Conservation (phyloP, 2,797 vertebrate species). For the Cuniculus paca region DNA sequence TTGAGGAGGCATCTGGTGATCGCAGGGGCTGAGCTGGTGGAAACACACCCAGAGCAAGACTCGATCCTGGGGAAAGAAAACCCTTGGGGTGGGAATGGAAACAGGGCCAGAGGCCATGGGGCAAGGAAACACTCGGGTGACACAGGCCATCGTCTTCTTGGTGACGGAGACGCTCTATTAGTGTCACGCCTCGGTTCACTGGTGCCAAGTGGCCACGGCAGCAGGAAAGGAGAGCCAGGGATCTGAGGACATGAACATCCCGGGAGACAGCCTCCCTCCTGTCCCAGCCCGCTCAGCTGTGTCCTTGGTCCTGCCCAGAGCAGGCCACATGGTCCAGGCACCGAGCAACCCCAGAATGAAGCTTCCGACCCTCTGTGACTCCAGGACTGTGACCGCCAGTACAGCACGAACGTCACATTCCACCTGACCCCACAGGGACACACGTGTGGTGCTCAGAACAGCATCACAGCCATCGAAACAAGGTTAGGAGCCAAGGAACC, state of each 20-base stretch:
- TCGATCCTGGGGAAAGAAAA: not conserved
- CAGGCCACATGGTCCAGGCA: not conserved
- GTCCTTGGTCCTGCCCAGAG: not conserved
- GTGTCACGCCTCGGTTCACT: not conserved
- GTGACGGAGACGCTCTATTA: not conserved
- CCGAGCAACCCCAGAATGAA: not conserved
- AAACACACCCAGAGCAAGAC: not conserved
- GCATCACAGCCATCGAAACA: not conserved
- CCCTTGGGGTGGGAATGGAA: not conserved
- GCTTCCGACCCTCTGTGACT: not conserved
- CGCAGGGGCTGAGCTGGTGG: not conserved
- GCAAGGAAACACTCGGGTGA: not conserved
- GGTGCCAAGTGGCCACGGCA: not conserved
- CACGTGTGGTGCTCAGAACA: not conserved
- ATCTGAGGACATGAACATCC: not conserved
- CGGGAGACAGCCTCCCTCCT: not conserved
- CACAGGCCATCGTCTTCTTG: not conserved
- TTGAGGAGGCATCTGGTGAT: not conserved
- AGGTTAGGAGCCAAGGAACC: not conserved
- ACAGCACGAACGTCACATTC: not conserved
- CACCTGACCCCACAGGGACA: not conserved
- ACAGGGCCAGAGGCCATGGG: not conserved
- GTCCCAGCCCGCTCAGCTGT: not conserved
- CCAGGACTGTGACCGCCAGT: not conserved
- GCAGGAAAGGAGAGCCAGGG: not conserved